These are phyloP conservation scores for Tor tambroides DNA, from an alignment of 2,113 vertebrate species.

Conservation along the genomic window DNA sequence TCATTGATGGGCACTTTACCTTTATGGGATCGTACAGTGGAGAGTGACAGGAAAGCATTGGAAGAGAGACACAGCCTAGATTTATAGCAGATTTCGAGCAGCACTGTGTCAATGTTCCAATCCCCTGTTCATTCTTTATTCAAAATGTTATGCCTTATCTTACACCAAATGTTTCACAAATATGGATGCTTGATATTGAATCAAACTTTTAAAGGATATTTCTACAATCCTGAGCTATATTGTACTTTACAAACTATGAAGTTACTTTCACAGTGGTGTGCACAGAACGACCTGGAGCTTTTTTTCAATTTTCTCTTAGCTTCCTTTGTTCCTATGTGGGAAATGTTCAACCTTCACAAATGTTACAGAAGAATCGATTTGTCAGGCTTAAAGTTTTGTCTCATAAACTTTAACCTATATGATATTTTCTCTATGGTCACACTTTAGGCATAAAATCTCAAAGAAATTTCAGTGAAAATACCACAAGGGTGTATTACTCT, in stretches of 20 bases:
- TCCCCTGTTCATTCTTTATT: background rate
- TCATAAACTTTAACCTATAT: slow-evolving; percentile 32
- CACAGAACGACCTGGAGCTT: background rate
- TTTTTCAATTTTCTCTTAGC: background rate
- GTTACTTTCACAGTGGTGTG: background rate
- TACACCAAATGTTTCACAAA: slow-evolving; percentile 5
- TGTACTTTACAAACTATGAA: background rate
- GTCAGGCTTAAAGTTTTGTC: slow-evolving; percentile 12
- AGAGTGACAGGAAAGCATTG: background rate
- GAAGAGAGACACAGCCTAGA: background rate
- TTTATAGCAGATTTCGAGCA: background rate
- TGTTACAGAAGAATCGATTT: slow-evolving; percentile 11
- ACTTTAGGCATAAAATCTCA: slow-evolving; percentile 12
- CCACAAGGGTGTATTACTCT: slow-evolving; percentile 13
- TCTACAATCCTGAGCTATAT: background rate
- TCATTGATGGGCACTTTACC: slow-evolving; percentile 13
- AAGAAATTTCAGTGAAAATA: slow-evolving; percentile 17
- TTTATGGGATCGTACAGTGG: background rate
- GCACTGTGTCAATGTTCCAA: background rate
- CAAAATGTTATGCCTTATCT: background rate
- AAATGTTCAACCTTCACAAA: background rate
- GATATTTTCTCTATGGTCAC: slow-evolving; percentile 4
- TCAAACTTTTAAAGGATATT: background rate
- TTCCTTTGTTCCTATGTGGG: background rate
- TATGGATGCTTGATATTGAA: background rate